A percentile compares a stretch with the other conserved stretches of the same genome.
These are phyloP conservation scores for Takifugu rubripes DNA, from an alignment of 2,797 vertebrate species.

Conservation along the genomic window DNA sequence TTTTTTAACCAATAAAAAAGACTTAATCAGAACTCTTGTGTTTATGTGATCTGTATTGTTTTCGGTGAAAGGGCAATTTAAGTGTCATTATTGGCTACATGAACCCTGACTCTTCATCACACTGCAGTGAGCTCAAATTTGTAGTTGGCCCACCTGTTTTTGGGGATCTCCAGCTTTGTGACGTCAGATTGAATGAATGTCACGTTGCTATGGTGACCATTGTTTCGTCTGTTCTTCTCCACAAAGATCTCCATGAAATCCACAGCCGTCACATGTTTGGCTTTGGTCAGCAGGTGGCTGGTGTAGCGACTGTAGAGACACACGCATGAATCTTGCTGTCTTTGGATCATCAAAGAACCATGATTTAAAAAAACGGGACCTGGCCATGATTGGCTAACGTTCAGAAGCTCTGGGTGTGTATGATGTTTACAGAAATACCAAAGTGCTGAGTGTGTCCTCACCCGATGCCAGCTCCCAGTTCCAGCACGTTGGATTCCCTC, in stretches of 20 bases:
- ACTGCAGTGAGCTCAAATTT: too few species aligned
- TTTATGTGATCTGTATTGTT: too few species aligned
- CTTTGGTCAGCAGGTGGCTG: conserved; percentile 72
- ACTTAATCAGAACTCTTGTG: too few species aligned
- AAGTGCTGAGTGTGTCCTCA: conserved; percentile 53
- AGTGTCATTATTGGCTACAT: too few species aligned
- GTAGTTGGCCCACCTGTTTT: too few species aligned
- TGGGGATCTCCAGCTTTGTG: conserved; percentile 75
- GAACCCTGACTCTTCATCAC: too few species aligned
- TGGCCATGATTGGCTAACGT: too few species aligned
- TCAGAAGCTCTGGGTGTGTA: conserved; percentile 30
- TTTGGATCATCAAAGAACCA: neutral
- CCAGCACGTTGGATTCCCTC: conserved; percentile 67
- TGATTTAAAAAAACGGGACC: too few species aligned
- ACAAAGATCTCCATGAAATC: conserved; percentile 86
- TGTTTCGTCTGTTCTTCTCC: conserved; percentile 73
- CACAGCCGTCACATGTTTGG: conserved; percentile 78
- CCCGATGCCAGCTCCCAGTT: conserved; percentile 86
- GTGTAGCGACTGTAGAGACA: conserved; percentile 77
- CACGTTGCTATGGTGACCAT: conserved; percentile 74
- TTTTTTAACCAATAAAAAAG: too few species aligned
- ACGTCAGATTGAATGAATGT: conserved; percentile 80
- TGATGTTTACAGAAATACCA: conserved; percentile 47
- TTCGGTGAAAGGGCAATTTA: too few species aligned
- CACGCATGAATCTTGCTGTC: neutral